phyloP scores from a whole-genome alignment of 2,113 vertebrate genomes.

The Heterotis niloticus region DNA sequence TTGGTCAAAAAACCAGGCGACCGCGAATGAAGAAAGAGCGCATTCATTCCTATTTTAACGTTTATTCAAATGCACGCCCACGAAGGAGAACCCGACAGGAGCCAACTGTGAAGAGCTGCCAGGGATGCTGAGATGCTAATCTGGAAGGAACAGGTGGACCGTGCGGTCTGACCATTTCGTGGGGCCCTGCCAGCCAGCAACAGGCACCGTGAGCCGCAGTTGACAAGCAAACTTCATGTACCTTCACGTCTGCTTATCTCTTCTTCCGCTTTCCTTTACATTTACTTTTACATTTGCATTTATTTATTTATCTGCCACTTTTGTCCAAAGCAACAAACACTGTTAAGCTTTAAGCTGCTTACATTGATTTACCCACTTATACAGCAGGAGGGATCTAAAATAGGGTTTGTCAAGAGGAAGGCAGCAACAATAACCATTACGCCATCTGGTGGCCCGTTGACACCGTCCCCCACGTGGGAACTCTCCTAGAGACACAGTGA shows the following conservation, averaged over 20 bases:
- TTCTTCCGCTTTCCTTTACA: no score
- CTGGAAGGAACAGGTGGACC: slow-evolving; percentile 46
- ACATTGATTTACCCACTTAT: no score
- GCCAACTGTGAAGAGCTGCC: slow-evolving; percentile 22
- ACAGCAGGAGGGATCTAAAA: no score
- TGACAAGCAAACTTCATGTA: slow-evolving; percentile 27
- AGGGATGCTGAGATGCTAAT: slow-evolving; percentile 49
- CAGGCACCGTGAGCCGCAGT: slow-evolving; percentile 31
- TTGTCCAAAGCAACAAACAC: no score
- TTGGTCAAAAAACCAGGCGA: background rate
- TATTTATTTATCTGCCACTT: no score
- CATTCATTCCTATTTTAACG: background rate
- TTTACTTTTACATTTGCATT: no score
- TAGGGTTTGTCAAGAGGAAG: no score
- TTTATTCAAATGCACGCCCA: background rate
- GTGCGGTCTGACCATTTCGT: slow-evolving; percentile 38
- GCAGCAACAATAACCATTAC: no score
- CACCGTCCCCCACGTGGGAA: no score
- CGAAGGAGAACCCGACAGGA: background rate
- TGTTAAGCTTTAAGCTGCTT: no score
- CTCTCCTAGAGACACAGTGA: background rate
- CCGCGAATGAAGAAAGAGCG: background rate
- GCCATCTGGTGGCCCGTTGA: no score
- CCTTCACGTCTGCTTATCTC: background rate
- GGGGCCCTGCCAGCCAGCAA: background rate